Evolutionary conservation across 2,888 invertebrate species (phyloP), one percentile per base, ranked within the genome.

Genomic region (Sphecodes monilicornis): DNA sequence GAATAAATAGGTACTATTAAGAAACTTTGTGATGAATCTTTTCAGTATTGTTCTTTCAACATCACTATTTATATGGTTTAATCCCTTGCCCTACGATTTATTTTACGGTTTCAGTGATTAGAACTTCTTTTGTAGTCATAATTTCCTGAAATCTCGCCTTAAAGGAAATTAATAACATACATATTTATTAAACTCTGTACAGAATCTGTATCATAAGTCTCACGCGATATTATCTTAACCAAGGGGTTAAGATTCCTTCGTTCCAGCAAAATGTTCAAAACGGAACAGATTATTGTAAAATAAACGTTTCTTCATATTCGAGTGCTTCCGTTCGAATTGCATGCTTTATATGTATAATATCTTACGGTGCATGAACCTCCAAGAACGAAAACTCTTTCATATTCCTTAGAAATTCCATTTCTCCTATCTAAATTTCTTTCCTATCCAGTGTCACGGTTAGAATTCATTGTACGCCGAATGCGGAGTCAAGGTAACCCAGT

Each of bases 341-440:
- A 32, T 22, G 36, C 36, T 32, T 22, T 16, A 16, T 16, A n/a
- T n/a, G 22, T 50, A 22, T 36, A 0, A 66, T 66, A 66, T 36
- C 18, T 36, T 36, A 36, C 36, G 66, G 64, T 8, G 36, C 64
- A 10, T 8, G 32, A 64, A 32, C 64, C 29, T 64, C 29, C 64
- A 0, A 18, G 32, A 50, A 50, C 50, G 8, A 22, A 8, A 4
- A 22, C 11, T 36, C 22, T 22, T 36, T 18, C 66, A 66, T 66
- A 66, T 36, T 66, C 36, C 66, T 32, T 39, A 39, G 36, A 68
- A 68, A 68, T 39, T 68, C 68, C 66, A 66, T 71, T 50, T 71
- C 46, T 32, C 22, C 41, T 50, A 39, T 68, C 39, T 39, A 68
- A 71, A 71, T 71, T 46, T 71, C 46, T 50, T 71, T 50, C 13